These are phyloP conservation scores for Amyelois transitella DNA, from an alignment of 1,140 invertebrate genomes.

Conservation along the genomic window DNA sequence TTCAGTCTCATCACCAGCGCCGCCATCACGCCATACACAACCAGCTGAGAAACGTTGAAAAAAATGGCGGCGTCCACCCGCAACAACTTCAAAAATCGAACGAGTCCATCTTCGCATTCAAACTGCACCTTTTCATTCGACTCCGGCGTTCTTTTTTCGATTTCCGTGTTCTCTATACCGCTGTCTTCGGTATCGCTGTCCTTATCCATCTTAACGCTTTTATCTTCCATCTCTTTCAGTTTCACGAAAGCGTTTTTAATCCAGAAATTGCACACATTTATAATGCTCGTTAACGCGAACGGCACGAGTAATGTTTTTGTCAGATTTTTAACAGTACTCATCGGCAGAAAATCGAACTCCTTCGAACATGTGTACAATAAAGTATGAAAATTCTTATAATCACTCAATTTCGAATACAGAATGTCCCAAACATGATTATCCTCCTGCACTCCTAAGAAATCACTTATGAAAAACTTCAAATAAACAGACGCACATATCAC, in stretches of 20 bases:
- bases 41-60: conserved; percentile 82
- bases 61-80: conserved; percentile 78
- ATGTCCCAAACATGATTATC: conserved; percentile 87
- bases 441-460: conserved; percentile 61
- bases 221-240: conserved; percentile 5
- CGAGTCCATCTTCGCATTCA: conserved; percentile 20
- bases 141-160: conserved; percentile 17
- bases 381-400: conserved; percentile 87
- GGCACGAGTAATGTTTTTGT: conserved; percentile 76
- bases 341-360: conserved; percentile 88
- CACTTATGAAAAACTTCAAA: conserved; percentile 46
- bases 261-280: conserved; percentile 67
- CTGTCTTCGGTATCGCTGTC: conserved; percentile 32
- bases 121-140: conserved; percentile 19
- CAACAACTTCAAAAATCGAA: conserved; percentile 32
- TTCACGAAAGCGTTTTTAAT: conserved; percentile 23
- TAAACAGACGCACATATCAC: conserved; percentile 32
- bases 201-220: conserved; percentile 4
- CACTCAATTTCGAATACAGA: conserved; percentile 83
- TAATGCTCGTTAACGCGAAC: conserved; percentile 62
- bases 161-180: conserved; percentile 34
- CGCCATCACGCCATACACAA: conserved; percentile 84
- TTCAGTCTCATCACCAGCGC: conserved; percentile 89
- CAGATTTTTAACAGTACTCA: conserved; percentile 71
- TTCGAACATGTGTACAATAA: conserved; percentile 88